Conservation (phyloP, 1,140 invertebrate genomes). For the Orius laevigatus region DNA sequence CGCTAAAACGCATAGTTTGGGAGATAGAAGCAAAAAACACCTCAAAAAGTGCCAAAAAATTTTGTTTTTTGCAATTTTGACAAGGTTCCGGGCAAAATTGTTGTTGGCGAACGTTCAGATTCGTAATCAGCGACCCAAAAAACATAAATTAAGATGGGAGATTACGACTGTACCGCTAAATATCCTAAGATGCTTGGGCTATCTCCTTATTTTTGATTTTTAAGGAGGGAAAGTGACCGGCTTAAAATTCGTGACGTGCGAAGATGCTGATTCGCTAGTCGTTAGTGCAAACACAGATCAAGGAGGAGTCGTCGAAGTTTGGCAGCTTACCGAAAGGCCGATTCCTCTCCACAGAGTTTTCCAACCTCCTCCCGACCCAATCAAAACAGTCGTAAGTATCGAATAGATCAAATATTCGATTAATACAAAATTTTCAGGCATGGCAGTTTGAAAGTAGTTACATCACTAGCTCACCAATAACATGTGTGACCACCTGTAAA, state of each 20-base stretch:
- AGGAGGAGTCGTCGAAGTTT: slow-evolving; percentile 56
- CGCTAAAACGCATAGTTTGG: no score
- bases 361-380: slow-evolving; percentile 26
- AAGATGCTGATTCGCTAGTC: slow-evolving; percentile 65
- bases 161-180: neutral
- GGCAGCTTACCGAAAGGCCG: slow-evolving; percentile 67
- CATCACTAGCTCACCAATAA: slow-evolving; percentile 27
- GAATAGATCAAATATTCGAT: no score
- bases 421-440: slow-evolving; percentile 28
- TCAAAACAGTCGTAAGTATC: slow-evolving; percentile 44
- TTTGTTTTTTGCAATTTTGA: no score
- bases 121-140: no score
- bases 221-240: slow-evolving; percentile 36
- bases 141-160: no score
- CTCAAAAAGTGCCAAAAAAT: no score
- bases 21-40: no score
- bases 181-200: no score
- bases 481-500: slow-evolving; percentile 38
- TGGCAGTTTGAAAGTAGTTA: slow-evolving; percentile 52
- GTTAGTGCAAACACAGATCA: slow-evolving; percentile 43
- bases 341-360: slow-evolving; percentile 63
- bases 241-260: slow-evolving; percentile 62
- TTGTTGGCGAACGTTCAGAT: no score
- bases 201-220: slow-evolving; percentile 1
- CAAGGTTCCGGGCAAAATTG: no score